phyloP scores from a whole-genome alignment of 2,113 vertebrate species.

The Erythrolamprus reginae region DNA sequence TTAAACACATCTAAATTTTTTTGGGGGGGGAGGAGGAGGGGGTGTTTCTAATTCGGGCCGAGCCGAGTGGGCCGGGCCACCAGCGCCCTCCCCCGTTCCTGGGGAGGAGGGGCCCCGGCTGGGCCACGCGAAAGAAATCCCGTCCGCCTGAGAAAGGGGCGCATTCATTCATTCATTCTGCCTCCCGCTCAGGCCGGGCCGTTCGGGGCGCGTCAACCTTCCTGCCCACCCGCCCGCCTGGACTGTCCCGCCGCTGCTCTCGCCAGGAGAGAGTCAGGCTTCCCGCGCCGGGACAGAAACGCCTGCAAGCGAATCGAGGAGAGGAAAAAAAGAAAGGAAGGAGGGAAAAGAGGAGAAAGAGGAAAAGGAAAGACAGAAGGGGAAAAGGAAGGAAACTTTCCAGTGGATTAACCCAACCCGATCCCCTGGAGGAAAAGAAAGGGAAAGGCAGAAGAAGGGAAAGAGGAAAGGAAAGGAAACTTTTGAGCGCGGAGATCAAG shows the following conservation, averaged over 20 bases:
- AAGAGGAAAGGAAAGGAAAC: background rate
- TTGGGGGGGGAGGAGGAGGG: no score
- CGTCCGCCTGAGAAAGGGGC: background rate
- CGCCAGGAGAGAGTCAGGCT: no score
- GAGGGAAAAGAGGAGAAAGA: no score
- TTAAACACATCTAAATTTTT: rapidly evolving
- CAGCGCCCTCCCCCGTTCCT: no score
- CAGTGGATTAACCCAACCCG: no score
- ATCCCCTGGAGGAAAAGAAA: rapidly evolving
- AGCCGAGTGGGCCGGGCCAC: background rate
- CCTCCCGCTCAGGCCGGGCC: background rate
- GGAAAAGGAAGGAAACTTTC: no score
- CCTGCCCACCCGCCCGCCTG: no score
- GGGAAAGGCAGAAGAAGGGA: background rate
- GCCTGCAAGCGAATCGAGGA: background rate
- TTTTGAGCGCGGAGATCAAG: background rate
- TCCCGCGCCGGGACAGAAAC: background rate
- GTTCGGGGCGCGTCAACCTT: background rate
- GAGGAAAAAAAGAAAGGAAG: rapidly evolving
- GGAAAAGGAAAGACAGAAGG: no score
- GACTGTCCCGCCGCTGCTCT: no score
- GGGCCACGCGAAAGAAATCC: background rate
- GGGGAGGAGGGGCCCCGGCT: background rate
- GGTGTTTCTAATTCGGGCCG: background rate
- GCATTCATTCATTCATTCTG: background rate